Conservation (phyloP, 2,113 vertebrate genomes). For the Gulo gulo region DNA sequence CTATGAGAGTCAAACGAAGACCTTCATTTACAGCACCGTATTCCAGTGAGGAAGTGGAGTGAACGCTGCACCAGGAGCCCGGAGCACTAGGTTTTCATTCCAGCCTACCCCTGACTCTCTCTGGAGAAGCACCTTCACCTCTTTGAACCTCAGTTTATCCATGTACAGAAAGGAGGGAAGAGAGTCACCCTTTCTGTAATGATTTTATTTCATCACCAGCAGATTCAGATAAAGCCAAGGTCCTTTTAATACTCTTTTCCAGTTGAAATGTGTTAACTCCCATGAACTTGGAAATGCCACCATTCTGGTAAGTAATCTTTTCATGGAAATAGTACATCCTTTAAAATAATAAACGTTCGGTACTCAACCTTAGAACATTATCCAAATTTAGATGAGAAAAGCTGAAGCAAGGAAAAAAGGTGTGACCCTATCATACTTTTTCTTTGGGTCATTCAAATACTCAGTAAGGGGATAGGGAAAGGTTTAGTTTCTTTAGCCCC, state of each 20-base stretch:
- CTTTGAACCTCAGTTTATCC: not conserved
- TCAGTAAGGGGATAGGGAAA: not conserved
- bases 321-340: slow-evolving; percentile 28
- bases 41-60: not conserved
- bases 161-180: not conserved
- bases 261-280: not conserved
- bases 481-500: not conserved
- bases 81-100: not conserved
- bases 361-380: slow-evolving; percentile 47
- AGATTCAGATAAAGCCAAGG: not conserved
- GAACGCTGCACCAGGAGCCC: too few relatives aligned
- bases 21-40: not conserved
- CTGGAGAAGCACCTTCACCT: not conserved
- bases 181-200: not conserved
- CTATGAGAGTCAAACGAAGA: not conserved
- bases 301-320: slow-evolving; percentile 16
- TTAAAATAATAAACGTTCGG: slow-evolving; percentile 51
- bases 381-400: slow-evolving; percentile 57
- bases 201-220: not conserved
- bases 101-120: not conserved
- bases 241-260: not conserved
- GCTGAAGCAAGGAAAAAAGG: slow-evolving; percentile 20
- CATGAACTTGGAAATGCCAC: slow-evolving; percentile 23
- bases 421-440: not conserved
- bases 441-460: slow-evolving; percentile 22